phyloP scores from a whole-genome alignment of 2,797 vertebrate species.

The Sandelia bainsii region DNA sequence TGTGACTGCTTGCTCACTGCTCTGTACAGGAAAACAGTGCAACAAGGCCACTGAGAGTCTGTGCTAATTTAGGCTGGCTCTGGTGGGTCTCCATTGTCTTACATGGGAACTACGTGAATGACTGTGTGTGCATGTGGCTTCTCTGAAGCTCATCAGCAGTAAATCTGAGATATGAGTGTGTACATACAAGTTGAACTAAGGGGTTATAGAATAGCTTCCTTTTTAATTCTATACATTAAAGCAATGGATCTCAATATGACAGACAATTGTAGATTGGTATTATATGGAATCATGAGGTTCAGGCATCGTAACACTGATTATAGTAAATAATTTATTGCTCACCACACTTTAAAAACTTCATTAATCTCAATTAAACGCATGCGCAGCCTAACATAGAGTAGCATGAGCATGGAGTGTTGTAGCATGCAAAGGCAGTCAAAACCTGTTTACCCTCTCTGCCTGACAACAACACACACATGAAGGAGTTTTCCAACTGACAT shows the following conservation, averaged over 20 bases:
- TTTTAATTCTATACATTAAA: not conserved
- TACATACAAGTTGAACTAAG: not conserved
- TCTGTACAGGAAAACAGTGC: constrained; percentile 69
- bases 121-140: not conserved
- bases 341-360: too few species aligned
- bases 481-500: too few species aligned
- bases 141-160: constrained; percentile 20
- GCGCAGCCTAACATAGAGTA: too few species aligned
- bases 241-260: not conserved
- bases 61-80: constrained; percentile 54
- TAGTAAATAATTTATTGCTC: too few species aligned
- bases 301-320: too few species aligned
- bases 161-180: not conserved
- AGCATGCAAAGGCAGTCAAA: too few species aligned
- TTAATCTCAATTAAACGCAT: too few species aligned
- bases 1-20: constrained; percentile 66
- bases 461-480: too few species aligned
- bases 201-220: not conserved
- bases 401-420: too few species aligned
- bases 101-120: constrained; percentile 36
- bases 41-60: constrained; percentile 48
- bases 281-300: too few species aligned
- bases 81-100: constrained; percentile 56
- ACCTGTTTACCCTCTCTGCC: too few species aligned
- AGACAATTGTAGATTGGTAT: too few species aligned